Evolutionary conservation across 1,140 invertebrate genomes (phyloP).

Genomic region (Anoplolepis gracilipes): DNA sequence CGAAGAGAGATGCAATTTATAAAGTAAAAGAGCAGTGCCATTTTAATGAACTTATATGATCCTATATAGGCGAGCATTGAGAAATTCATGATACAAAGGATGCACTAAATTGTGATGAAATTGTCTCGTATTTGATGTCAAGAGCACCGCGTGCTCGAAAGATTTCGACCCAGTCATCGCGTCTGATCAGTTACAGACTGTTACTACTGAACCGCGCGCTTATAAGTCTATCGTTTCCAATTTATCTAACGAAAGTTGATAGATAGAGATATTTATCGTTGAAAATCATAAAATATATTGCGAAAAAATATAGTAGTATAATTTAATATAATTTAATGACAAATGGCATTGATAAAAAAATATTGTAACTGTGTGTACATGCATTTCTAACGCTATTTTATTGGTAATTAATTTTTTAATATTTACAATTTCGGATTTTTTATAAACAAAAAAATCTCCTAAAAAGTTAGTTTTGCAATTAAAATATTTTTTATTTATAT

Average conservation of each 20-base stretch:
- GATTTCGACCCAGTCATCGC: neutral
- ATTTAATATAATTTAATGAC: neutral
- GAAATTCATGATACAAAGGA: neutral
- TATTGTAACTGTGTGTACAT: neutral
- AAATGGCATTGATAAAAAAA: no score
- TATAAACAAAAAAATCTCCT: neutral
- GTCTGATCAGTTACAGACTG: conserved; percentile 24
- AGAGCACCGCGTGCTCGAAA: neutral
- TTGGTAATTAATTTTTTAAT: no score
- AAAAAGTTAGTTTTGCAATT: neutral
- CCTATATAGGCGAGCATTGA: neutral
- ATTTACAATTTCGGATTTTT: no score
- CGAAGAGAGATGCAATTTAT: neutral
- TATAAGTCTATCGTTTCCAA: neutral
- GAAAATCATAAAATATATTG: neutral
- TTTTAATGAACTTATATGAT: conserved; percentile 34
- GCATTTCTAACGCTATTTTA: neutral
- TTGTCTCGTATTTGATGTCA: conserved; percentile 23
- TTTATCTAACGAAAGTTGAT: neutral
- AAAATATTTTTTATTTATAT: neutral
- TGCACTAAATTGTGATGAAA: neutral
- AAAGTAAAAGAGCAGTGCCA: neutral
- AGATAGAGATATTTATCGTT: neutral
- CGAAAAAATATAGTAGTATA: neutral
- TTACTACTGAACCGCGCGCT: neutral